These are phyloP conservation scores for Plemyria rubiginata DNA, from an alignment of 2,888 invertebrate genomes.

Conservation along the genomic window DNA sequence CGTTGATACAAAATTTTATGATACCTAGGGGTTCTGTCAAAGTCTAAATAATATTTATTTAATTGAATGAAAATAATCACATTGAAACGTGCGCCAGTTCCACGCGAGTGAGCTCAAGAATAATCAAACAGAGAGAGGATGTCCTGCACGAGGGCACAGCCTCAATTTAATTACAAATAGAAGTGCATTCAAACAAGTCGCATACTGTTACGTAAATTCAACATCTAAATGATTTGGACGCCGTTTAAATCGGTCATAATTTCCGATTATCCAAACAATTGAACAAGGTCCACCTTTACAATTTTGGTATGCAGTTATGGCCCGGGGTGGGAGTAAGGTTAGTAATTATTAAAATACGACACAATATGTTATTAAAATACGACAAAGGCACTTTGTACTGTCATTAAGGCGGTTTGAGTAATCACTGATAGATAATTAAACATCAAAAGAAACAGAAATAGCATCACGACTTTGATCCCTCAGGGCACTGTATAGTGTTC, in stretches of 20 bases:
- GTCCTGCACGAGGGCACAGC: no score
- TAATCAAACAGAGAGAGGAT: no score
- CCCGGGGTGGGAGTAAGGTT: slow-evolving; percentile 11
- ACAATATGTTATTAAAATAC: slow-evolving; percentile 2
- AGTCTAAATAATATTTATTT: no score
- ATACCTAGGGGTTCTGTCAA: no score
- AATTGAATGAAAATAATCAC: no score
- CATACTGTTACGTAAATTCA: slow-evolving; percentile 60
- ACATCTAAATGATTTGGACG: slow-evolving; percentile 61
- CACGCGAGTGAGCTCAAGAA: no score
- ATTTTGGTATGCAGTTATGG: slow-evolving; percentile 26
- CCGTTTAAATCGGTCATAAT: slow-evolving; percentile 72
- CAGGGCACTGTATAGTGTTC: no score
- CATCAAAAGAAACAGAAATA: background rate
- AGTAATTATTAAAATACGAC: slow-evolving; percentile 9
- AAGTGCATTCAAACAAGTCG: slow-evolving; percentile 16
- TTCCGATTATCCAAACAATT: slow-evolving; percentile 81
- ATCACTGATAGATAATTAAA: background rate
- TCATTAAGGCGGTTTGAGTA: background rate
- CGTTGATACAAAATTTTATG: no score
- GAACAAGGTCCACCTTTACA: slow-evolving; percentile 63
- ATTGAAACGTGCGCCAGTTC: no score
- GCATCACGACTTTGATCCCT: no score
- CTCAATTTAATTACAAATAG: no score
- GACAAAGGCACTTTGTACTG: background rate